Base-by-base conservation (phyloP, 1,140 invertebrate genomes). In the Sinella curviseta region DNA sequence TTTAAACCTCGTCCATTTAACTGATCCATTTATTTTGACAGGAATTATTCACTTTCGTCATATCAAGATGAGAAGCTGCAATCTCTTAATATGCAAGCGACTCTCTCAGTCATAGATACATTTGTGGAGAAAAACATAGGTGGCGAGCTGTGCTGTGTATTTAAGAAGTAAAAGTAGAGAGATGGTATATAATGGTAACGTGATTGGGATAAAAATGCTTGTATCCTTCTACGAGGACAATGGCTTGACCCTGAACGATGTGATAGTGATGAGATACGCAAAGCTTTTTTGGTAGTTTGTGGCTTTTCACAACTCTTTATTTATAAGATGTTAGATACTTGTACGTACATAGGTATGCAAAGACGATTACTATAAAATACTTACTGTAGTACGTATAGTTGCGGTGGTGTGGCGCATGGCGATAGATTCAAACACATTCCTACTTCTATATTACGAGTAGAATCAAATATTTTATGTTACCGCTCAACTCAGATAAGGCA, bases 151-250 rank as follows among this genome's bases (percentile, higher is more conserved):
- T n/a, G n/a, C n/a, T n/a, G n/a, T n/a, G n/a, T n/a, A n/a, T n/a
- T n/a, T n/a, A n/a, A n/a, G n/a, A n/a, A n/a, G n/a, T n/a, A n/a
- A n/a, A n/a, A n/a, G n/a, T n/a, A n/a, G n/a, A n/a, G n/a, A n/a
- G n/a, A n/a, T 48, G 20, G 8, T 48, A 48, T 26, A 4, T 65
- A 26, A n/a, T 65, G 24, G 14, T 8, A 60, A 16, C 57, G 24
- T 60, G 57, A n/a, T 26, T 17, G 24, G 57, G 57, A 60, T 60
- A 60, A 12, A 60, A 26, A 60, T 26, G 57, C 24, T 17, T 26
- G 57, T 60, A 60, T 60, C 57, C 57, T 60, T 60, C 57, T 60
- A 60, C 57, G 57, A 60, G 57, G 57, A 60, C 57, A 60, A 60
- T 60, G 57, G 24, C 57, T 60, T 60, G 57, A 60, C 57, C 57